phyloP scores from a whole-genome alignment of 2,888 invertebrate species.

The Sympetrum striolatum region DNA sequence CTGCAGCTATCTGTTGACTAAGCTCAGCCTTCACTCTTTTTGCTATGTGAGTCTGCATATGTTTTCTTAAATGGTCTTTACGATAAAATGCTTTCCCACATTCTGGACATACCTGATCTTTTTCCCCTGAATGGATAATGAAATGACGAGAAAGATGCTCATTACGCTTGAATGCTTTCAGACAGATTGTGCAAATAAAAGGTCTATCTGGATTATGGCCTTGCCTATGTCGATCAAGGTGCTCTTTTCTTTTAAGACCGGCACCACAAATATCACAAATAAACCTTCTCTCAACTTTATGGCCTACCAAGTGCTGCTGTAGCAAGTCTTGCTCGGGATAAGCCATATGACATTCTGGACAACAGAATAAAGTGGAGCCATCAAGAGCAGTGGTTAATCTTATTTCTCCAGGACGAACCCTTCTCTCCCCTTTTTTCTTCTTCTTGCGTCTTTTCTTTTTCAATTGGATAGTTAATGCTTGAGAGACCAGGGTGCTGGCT shows the following conservation, averaged over 20 bases:
- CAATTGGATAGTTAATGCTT: constrained; percentile 54
- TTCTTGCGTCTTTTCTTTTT: constrained; percentile 45
- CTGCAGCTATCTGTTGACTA: constrained; percentile 54
- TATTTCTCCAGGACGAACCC: constrained; percentile 46
- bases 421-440: constrained; percentile 41
- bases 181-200: constrained; percentile 77
- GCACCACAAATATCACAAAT: constrained; percentile 50
- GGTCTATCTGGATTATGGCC: constrained; percentile 83
- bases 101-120: constrained; percentile 78
- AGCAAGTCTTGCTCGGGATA: constrained; percentile 80
- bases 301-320: constrained; percentile 73
- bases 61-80: constrained; percentile 80
- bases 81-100: constrained; percentile 67
- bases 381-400: constrained; percentile 69
- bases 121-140: constrained; percentile 84
- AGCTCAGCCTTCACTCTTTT: constrained; percentile 76
- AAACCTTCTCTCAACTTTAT: constrained; percentile 76
- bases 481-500: constrained; percentile 55
- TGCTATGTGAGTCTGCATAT: constrained; percentile 78
- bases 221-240: constrained; percentile 78
- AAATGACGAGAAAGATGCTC: constrained; percentile 84
- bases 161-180: constrained; percentile 79
- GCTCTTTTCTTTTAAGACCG: constrained; percentile 76
- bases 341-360: constrained; percentile 83
- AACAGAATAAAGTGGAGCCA: constrained; percentile 77